Evolutionary conservation across 2,888 invertebrate genomes (phyloP), one percentile per base, ranked within the genome.

Genomic region (Folsomia candida): DNA sequence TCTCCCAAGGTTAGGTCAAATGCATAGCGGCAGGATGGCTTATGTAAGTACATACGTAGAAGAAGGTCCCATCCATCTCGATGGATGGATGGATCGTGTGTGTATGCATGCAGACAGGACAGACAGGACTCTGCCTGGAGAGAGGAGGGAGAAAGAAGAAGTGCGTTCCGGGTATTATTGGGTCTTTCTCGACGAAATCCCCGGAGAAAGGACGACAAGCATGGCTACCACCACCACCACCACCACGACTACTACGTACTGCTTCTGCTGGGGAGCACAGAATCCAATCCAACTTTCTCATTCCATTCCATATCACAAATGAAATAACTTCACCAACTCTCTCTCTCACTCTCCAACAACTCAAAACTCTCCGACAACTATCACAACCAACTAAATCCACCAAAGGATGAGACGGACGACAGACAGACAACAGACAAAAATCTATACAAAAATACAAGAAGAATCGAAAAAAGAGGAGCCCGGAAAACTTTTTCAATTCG

Each of bases 271-370:
- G 54, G 54, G 54, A 54, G 47, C 18, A n/a, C n/a, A n/a, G 54
- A 54, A 47, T 51, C 63, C 29, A 64, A 64, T 64, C 63, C 63
- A 64, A 64, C 63, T 64, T 64, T 64, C 29, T 64, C 62, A 62
- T 62, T 64, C 63, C 63, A 51, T 51, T 64, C 63, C 51, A 37
- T 64, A 37, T 64, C 63, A 61, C 61, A 61, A 61, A 61, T 61
- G 61, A 61, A 61, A 61, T 61, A 61, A 61, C 61, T 61, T 61
- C 27, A n/a, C 61, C 61, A 28, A 28, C 27, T 27, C n/a, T n/a
- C n/a, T n/a, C n/a, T n/a, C n/a, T n/a, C n/a, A n/a, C n/a, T n/a
- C n/a, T n/a, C 27, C 14, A 59, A 59, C 37, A 37, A 37, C 37
- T 37, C 37, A 37, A 37, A 37, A 37, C 37, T 37, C 37, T n/a